These are phyloP conservation scores for Hydrolagus affinis DNA, from an alignment of 2,113 vertebrate genomes.

Conservation along the genomic window DNA sequence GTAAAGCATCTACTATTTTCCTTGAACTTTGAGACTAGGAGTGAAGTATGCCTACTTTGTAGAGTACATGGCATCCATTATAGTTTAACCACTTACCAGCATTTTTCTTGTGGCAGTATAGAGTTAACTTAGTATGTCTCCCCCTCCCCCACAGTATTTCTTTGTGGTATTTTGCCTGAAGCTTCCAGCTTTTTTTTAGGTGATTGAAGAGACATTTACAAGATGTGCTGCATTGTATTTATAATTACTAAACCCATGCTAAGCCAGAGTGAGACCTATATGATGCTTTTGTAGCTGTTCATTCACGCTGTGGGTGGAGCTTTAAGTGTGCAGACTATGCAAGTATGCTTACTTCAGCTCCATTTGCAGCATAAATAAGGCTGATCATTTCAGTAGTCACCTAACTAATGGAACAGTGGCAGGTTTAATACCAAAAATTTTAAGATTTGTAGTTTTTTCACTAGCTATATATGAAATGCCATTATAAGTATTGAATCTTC, in stretches of 20 bases:
- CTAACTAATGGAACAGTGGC: too few species aligned
- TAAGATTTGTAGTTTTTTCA: background rate
- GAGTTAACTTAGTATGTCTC: background rate
- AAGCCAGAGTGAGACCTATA: background rate
- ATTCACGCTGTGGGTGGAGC: conserved; percentile 10
- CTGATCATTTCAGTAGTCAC: background rate
- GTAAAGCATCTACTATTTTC: background rate
- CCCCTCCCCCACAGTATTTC: too few species aligned
- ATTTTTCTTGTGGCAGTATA: background rate
- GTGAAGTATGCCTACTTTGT: background rate
- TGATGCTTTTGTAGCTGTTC: background rate
- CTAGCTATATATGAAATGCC: background rate
- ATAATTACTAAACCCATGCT: background rate
- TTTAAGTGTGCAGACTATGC: conserved; percentile 11
- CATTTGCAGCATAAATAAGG: background rate
- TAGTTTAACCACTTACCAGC: background rate
- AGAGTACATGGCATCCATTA: background rate
- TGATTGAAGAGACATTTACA: background rate
- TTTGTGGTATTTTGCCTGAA: background rate
- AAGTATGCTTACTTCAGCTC: background rate
- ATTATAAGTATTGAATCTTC: background rate
- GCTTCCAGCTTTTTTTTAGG: background rate
- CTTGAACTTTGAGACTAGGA: background rate
- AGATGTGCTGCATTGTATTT: too few species aligned
- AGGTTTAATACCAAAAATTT: background rate